phyloP scores from a whole-genome alignment of 2,113 vertebrate genomes.

The Lepus americanus region DNA sequence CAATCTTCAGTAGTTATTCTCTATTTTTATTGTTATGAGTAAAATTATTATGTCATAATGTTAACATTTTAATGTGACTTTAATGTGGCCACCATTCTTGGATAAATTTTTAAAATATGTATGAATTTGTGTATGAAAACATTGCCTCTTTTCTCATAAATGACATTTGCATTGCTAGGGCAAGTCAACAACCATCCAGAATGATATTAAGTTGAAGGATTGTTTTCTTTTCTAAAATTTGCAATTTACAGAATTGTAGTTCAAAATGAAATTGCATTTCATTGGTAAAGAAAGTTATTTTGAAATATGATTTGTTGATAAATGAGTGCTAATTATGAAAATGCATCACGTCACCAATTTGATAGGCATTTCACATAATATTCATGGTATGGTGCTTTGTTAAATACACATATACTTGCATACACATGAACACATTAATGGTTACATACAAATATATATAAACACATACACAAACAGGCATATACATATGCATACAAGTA shows the following conservation, averaged over 20 bases:
- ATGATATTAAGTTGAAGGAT: neutral
- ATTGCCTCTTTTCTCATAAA: neutral
- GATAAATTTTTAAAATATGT: neutral
- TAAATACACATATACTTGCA: neutral
- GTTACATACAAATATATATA: too few species aligned
- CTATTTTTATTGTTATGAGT: neutral
- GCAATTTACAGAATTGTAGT: neutral
- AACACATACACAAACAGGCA: neutral
- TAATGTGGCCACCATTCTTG: neutral
- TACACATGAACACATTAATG: neutral
- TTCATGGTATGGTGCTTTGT: neutral
- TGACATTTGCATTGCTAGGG: neutral
- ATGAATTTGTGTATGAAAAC: neutral
- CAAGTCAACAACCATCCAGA: neutral
- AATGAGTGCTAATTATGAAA: neutral
- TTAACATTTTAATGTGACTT: neutral
- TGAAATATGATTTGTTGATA: neutral
- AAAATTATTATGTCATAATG: neutral
- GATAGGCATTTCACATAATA: neutral
- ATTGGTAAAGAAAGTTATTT: conserved; percentile 39
- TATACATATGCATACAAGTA: neutral
- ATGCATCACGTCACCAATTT: neutral
- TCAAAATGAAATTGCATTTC: conserved; percentile 19
- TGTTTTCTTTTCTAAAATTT: conserved; percentile 3
- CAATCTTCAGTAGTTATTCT: neutral